Percentiles rank a stretch among this genome's conserved stretches.
phyloP scores from a whole-genome alignment of 2,888 invertebrate species.

The Xanthia icteritia region DNA sequence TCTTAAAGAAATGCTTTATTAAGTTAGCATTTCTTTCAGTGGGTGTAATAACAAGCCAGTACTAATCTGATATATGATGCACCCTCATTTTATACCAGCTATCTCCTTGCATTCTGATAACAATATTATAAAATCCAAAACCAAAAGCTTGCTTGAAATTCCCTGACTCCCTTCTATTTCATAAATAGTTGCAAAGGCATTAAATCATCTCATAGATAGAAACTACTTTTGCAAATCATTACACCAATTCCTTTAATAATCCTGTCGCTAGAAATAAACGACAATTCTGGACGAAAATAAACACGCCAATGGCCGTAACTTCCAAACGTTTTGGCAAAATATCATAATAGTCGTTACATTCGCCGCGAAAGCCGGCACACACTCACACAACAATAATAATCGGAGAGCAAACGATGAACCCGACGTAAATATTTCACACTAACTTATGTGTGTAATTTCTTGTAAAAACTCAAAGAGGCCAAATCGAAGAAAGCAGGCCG shows the following conservation, averaged over 20 bases:
- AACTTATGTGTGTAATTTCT: not conserved
- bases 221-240: not conserved
- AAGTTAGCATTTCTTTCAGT: slow-evolving; percentile 4
- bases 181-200: not conserved
- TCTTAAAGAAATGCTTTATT: too few species aligned
- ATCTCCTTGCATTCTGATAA: not conserved
- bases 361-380: not conserved
- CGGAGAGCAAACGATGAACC: too few species aligned
- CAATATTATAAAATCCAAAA: not conserved
- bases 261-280: slow-evolving; percentile 15
- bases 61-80: not conserved
- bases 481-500: too few species aligned
- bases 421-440: not conserved
- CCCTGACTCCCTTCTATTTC: not conserved
- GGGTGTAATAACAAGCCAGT: not conserved
- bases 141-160: not conserved
- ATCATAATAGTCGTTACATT: slow-evolving; percentile 25
- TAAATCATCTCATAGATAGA: not conserved
- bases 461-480: not conserved
- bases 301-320: slow-evolving; percentile 25
- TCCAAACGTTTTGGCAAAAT: slow-evolving; percentile 25
- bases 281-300: slow-evolving; percentile 16
- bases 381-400: slow-evolving; percentile 1
- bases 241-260: not conserved
- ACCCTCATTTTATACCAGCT: not conserved